phyloP scores from a whole-genome alignment of 2,888 invertebrate species.

The Drosophila cyrtoloma region DNA sequence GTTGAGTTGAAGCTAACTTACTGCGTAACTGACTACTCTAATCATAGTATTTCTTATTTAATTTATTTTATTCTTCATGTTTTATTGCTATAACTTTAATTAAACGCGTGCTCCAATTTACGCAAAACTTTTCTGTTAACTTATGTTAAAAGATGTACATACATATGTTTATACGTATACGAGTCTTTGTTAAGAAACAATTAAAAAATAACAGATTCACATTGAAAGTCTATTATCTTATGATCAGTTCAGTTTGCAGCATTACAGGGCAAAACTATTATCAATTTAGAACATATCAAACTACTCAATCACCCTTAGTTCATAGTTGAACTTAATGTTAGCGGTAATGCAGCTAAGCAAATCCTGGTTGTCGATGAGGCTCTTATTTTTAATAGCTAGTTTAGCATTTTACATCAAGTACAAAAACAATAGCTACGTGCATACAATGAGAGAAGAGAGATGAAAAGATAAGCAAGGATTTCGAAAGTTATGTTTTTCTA shows the following conservation, averaged over 20 bases:
- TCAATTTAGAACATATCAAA: neutral
- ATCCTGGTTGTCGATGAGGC: slow-evolving; percentile 11
- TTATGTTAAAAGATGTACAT: neutral
- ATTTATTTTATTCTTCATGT: neutral
- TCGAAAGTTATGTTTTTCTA: slow-evolving; percentile 73
- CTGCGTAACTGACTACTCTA: neutral
- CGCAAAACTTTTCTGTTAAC: neutral
- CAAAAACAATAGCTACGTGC: slow-evolving; percentile 37
- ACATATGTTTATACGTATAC: neutral
- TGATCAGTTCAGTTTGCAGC: neutral
- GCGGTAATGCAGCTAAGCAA: slow-evolving; percentile 60
- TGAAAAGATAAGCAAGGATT: slow-evolving; percentile 78
- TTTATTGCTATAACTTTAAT: neutral
- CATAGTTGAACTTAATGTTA: slow-evolving; percentile 34
- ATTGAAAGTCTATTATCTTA: neutral
- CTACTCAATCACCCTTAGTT: slow-evolving; percentile 27
- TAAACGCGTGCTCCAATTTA: neutral
- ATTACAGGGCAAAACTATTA: neutral
- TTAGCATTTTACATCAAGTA: slow-evolving; percentile 53
- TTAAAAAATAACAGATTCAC: neutral
- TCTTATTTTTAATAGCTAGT: slow-evolving; percentile 28
- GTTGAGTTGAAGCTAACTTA: neutral
- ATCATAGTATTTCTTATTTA: neutral
- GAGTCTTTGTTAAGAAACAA: neutral
- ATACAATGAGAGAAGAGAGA: slow-evolving; percentile 59